Base-by-base conservation (phyloP, 2,888 invertebrate genomes). In the Eristalis tenax region DNA sequence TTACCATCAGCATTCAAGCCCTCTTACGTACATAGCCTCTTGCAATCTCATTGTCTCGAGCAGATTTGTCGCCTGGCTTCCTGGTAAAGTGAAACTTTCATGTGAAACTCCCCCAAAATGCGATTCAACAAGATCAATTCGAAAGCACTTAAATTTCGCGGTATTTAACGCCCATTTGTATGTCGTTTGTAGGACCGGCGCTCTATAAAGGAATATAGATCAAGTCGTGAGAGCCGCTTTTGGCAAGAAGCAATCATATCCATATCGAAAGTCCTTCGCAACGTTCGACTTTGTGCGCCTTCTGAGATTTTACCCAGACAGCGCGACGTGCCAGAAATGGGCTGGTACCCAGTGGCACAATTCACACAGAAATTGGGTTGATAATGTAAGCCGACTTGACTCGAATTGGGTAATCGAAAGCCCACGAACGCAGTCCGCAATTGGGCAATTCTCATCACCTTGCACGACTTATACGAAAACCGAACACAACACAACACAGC, bases 181-280 rank as follows among this genome's bases (percentile, higher is more conserved):
- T 86, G 78, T 56, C 57, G 70, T 74, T 78, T 76, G 82, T 82
- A 65, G 22, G 11, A 43, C 56, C 69, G 83, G 65, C 65, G 64
- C 78, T 70, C 74, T 77, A 61, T 83, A 78, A 78, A 85, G 78
- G 77, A 86, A 86, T 78, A 78, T 86, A 78, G 86, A 78, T 86
- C 86, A 86, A 83, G 86, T 86, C 57, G 74, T 78, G 11, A 15
- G 26, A 15, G 26, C 26, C 61, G 0, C 26, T 38, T 86, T 74
- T 61, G 83, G 86, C 26, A 11, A 26, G n/a, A 82, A 73, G 23
- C 82, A 85, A 82, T 85, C 82, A 85, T 85, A 85, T 85, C 85
- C 73, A 85, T 85, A 85, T 69, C 73, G 35, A 77, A 65, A 59
- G 69, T 82, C 85, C 85, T 85, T 82, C 76, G 15, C 3, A 18